Evolutionary conservation across 2,888 invertebrate genomes (phyloP).

Genomic region (Yponomeuta plumbellus): DNA sequence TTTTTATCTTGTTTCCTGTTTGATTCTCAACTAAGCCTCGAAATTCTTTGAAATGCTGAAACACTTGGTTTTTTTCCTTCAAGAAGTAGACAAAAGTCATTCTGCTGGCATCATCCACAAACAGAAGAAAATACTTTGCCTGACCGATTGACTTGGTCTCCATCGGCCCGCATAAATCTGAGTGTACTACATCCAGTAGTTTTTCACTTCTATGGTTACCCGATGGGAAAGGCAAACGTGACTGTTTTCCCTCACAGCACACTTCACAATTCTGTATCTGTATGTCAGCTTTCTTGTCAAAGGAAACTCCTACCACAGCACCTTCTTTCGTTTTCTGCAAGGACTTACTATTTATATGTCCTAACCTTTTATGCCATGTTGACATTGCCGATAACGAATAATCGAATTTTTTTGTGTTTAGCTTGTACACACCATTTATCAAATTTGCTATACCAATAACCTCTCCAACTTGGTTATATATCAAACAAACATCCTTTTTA

Average conservation of each 20-base stretch:
- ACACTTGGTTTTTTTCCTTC: slow-evolving; percentile 10
- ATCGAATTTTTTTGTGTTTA: not conserved
- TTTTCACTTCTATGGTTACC: slow-evolving; percentile 16
- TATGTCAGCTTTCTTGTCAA: slow-evolving; percentile 16
- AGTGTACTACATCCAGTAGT: slow-evolving; percentile 24
- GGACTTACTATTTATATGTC: slow-evolving; percentile 21
- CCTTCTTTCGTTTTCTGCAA: slow-evolving; percentile 25
- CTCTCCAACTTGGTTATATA: slow-evolving; percentile 8
- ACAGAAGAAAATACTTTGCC: slow-evolving; percentile 17
- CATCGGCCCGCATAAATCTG: slow-evolving; percentile 28
- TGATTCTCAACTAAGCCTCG: slow-evolving; percentile 19
- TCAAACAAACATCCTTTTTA: not conserved
- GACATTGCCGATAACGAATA: slow-evolving; percentile 1
- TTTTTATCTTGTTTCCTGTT: slow-evolving; percentile 17
- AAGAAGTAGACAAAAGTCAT: slow-evolving; percentile 17
- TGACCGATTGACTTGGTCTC: slow-evolving; percentile 18
- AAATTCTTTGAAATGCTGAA: slow-evolving; percentile 15
- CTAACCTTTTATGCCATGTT: slow-evolving; percentile 24
- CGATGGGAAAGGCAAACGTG: slow-evolving; percentile 23
- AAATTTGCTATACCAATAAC: slow-evolving; percentile 8
- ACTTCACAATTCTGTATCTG: slow-evolving; percentile 21
- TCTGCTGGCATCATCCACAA: slow-evolving; percentile 17
- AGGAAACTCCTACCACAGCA: slow-evolving; percentile 23
- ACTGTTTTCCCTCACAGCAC: slow-evolving; percentile 29
- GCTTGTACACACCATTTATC: slow-evolving; percentile 10